Percentiles rank a stretch among this genome's conserved stretches.
Conservation (phyloP, 2,888 invertebrate genomes). For the Ectemnius continuus region DNA sequence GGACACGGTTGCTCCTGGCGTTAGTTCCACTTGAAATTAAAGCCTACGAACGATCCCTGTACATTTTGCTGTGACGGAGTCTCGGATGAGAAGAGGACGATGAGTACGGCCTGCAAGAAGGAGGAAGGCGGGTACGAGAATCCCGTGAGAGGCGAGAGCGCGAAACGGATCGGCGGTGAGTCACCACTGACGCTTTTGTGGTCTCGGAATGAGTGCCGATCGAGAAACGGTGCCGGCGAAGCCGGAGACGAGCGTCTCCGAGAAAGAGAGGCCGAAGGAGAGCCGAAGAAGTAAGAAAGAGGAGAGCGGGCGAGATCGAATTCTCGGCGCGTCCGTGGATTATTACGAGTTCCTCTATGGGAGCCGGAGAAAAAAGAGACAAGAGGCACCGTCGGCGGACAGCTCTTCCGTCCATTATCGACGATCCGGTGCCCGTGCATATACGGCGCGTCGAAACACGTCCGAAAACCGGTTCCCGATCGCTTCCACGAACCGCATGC, state of each 20-base stretch:
- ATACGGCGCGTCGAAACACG: conserved; percentile 57
- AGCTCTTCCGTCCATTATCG: conserved; percentile 63
- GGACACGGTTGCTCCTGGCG: too few species aligned
- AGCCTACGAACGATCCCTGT: too few species aligned
- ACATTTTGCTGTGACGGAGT: too few species aligned
- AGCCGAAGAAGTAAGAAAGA: neutral
- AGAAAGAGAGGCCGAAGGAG: conserved; percentile 19
- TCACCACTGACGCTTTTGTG: conserved; percentile 9
- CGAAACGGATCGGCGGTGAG: conserved; percentile 38
- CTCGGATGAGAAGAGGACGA: too few species aligned
- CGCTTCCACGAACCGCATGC: conserved; percentile 68
- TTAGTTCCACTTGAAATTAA: too few species aligned
- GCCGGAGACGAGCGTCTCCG: conserved; percentile 11
- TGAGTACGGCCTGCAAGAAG: too few species aligned
- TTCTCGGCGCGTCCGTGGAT: conserved; percentile 57
- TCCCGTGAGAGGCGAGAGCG: conserved; percentile 24
- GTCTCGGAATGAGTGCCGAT: neutral
- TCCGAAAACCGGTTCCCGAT: conserved; percentile 72
- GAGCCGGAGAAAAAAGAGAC: conserved; percentile 38
- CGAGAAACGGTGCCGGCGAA: conserved; percentile 11
- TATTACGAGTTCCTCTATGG: conserved; percentile 48
- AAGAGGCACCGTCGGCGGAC: conserved; percentile 49
- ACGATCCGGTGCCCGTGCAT: conserved; percentile 55
- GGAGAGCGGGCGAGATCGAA: conserved; percentile 60
- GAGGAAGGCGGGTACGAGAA: neutral